phyloP scores from a whole-genome alignment of 2,888 invertebrate genomes.

The Sympetrum striolatum region DNA sequence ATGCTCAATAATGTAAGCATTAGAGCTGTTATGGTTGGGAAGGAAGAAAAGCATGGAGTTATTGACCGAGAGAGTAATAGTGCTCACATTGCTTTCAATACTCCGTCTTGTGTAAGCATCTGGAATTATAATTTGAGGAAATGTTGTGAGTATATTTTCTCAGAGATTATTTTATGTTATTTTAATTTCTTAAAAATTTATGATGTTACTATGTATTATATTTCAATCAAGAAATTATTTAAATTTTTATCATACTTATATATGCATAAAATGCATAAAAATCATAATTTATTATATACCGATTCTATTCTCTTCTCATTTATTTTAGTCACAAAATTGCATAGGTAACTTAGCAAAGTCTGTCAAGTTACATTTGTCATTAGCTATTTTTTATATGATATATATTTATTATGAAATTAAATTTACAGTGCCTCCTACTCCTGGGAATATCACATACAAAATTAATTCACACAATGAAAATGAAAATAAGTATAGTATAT shows the following conservation, averaged over 20 bases:
- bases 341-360: no score
- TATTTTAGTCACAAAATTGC: no score
- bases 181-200: background rate
- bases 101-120: background rate
- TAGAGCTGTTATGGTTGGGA: background rate
- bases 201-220: no score
- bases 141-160: background rate
- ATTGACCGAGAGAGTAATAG: background rate
- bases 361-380: no score
- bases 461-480: background rate
- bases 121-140: background rate
- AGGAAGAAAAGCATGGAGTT: background rate
- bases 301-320: no score
- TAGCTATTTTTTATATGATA: no score
- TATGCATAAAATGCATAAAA: no score
- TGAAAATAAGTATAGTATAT: background rate
- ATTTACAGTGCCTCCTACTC: slow-evolving; percentile 1
- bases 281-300: no score
- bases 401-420: no score
- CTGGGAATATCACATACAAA: slow-evolving; percentile 5
- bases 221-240: no score
- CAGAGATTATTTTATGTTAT: background rate
- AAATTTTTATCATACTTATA: no score
- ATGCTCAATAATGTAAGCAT: background rate
- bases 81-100: background rate